Conservation (phyloP, 2,888 invertebrate genomes). For the Herminia tarsipennalis region DNA sequence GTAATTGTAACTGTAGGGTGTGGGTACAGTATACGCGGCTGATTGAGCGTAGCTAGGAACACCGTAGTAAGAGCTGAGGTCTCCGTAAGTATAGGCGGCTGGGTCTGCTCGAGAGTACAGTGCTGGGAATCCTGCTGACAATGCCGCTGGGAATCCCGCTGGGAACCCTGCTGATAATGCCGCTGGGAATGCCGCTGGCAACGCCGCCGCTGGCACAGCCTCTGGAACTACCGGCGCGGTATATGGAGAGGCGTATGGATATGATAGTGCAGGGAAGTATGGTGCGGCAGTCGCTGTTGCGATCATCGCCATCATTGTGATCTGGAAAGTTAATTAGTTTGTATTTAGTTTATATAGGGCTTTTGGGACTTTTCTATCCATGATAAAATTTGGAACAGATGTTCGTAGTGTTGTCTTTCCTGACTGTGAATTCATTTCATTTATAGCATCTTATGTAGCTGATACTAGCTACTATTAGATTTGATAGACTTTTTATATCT, state of each 20-base stretch:
- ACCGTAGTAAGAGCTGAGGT: constrained; percentile 1
- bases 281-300: constrained; percentile 57
- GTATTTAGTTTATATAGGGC: neutral
- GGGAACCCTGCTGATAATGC: constrained; percentile 7
- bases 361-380: too few species aligned
- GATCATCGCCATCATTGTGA: constrained; percentile 50
- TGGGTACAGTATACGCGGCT: neutral
- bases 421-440: too few species aligned
- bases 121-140: constrained; percentile 6
- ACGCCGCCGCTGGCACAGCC: neutral
- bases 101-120: constrained; percentile 6
- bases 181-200: neutral
- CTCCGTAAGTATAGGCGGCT: constrained; percentile 14
- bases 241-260: neutral
- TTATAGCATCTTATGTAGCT: too few species aligned
- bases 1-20: too few species aligned
- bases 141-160: constrained; percentile 8
- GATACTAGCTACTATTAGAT: too few species aligned
- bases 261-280: constrained; percentile 16
- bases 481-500: too few species aligned
- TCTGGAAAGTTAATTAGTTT: constrained; percentile 41
- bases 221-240: neutral
- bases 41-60: constrained; percentile 2
- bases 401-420: too few species aligned
- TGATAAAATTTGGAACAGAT: too few species aligned